Percentiles rank a stretch among this genome's conserved stretches.
These are phyloP conservation scores for Colinus virginianus DNA, from an alignment of 2,113 vertebrate genomes.

Conservation along the genomic window DNA sequence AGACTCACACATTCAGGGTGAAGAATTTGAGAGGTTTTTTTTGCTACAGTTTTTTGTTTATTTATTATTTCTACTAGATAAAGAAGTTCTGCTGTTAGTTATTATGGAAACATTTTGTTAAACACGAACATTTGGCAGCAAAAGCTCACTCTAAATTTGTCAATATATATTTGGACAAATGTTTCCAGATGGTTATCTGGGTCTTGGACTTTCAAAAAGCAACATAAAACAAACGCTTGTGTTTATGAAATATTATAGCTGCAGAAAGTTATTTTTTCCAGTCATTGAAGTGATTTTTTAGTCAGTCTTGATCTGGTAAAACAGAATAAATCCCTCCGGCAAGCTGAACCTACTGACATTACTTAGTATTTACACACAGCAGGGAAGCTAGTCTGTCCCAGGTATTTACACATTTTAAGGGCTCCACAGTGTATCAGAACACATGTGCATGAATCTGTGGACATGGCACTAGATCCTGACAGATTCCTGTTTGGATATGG, in stretches of 20 bases:
- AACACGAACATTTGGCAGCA: constrained; percentile 36
- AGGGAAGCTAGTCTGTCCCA: neutral
- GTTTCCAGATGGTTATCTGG: constrained; percentile 48
- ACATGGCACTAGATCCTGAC: neutral
- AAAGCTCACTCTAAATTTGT: constrained; percentile 50
- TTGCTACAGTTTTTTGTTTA: constrained; percentile 21
- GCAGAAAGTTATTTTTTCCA: constrained; percentile 33
- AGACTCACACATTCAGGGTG: neutral
- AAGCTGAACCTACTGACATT: constrained; percentile 18
- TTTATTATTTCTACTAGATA: constrained; percentile 20
- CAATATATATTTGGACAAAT: constrained; percentile 50
- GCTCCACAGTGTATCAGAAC: neutral
- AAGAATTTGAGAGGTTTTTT: neutral
- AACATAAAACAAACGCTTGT: constrained; percentile 25
- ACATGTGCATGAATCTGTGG: rapidly evolving
- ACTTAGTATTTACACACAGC: constrained; percentile 37
- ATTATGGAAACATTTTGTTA: constrained; percentile 48
- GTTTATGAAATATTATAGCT: constrained; percentile 40
- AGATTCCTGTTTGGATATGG: neutral
- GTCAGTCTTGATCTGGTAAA: constrained; percentile 25
- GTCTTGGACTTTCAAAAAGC: constrained; percentile 41
- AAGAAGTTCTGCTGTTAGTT: neutral
- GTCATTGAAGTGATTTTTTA: constrained; percentile 22
- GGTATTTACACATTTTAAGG: constrained; percentile 14
- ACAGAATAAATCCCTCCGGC: constrained; percentile 9